A percentile compares a stretch with the other conserved stretches of the same genome.
Conservation (phyloP, 2,797 vertebrate genomes). For the Loriculus beryllinus region DNA sequence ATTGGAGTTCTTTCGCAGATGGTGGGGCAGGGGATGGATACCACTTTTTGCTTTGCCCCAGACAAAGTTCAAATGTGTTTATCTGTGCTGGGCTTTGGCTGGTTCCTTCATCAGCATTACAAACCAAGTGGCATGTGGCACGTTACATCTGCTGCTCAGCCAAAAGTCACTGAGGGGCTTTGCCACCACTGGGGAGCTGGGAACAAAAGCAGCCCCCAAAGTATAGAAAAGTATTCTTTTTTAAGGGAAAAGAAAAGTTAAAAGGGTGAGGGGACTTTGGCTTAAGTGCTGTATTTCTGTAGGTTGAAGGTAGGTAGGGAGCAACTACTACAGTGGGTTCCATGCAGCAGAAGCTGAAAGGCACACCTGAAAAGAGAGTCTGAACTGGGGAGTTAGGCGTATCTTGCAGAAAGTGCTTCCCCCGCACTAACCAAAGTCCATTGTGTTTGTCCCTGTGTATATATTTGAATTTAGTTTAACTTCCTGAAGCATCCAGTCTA, state of each 20-base stretch:
- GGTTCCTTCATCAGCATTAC: background rate
- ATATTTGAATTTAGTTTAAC: background rate
- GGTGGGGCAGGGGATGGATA: background rate
- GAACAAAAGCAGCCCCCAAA: background rate
- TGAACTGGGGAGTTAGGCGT: background rate
- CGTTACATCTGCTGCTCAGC: background rate
- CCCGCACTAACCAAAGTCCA: background rate
- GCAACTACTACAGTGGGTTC: background rate
- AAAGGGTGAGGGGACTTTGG: background rate
- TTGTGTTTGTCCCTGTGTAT: background rate
- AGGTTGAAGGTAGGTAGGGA: background rate
- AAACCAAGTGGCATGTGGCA: rapidly evolving
- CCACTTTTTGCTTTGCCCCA: background rate
- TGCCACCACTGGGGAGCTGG: background rate
- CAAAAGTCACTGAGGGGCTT: background rate
- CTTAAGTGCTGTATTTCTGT: background rate
- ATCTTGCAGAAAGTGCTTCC: background rate
- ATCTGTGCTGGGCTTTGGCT: background rate
- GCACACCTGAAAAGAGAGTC: background rate
- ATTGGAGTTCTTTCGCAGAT: background rate
- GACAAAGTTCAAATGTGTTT: background rate
- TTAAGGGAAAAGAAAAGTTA: background rate
- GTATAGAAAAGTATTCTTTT: background rate
- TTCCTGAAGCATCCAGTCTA: background rate
- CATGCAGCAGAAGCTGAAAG: background rate